Percentiles rank a stretch among this genome's conserved stretches.
These are phyloP conservation scores for Silurus glanis DNA, from an alignment of 2,113 vertebrate genomes.

Conservation along the genomic window DNA sequence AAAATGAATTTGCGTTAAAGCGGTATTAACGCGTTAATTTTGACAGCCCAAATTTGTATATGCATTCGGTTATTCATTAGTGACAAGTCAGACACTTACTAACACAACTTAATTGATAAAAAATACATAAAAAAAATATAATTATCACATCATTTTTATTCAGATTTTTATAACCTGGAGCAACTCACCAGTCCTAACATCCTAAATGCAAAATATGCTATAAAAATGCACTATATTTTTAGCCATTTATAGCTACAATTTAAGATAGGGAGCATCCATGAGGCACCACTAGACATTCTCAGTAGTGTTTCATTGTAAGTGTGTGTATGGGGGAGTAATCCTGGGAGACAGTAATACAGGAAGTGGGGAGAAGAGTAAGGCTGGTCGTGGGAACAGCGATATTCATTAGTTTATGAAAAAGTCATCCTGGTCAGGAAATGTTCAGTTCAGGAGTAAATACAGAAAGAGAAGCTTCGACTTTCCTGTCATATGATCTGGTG, in stretches of 20 bases:
- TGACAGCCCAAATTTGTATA: too few species aligned
- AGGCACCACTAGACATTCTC: neutral
- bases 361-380: neutral
- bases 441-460: conserved; percentile 26
- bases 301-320: neutral
- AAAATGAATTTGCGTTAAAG: too few species aligned
- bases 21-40: too few species aligned
- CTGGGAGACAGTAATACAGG: neutral
- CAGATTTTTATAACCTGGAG: neutral
- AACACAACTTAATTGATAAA: too few species aligned
- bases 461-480: neutral
- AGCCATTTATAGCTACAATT: neutral
- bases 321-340: neutral
- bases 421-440: neutral
- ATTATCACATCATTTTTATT: too few species aligned
- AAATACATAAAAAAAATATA: too few species aligned
- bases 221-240: neutral
- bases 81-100: too few species aligned
- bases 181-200: neutral
- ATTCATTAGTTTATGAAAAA: neutral
- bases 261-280: neutral
- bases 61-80: too few species aligned
- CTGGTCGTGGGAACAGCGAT: neutral
- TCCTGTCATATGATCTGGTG: conserved; percentile 12
- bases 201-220: neutral